These are phyloP conservation scores for Lepidiolamprologus cunningtoni DNA, from an alignment of 2,113 vertebrate species.

Conservation along the genomic window DNA sequence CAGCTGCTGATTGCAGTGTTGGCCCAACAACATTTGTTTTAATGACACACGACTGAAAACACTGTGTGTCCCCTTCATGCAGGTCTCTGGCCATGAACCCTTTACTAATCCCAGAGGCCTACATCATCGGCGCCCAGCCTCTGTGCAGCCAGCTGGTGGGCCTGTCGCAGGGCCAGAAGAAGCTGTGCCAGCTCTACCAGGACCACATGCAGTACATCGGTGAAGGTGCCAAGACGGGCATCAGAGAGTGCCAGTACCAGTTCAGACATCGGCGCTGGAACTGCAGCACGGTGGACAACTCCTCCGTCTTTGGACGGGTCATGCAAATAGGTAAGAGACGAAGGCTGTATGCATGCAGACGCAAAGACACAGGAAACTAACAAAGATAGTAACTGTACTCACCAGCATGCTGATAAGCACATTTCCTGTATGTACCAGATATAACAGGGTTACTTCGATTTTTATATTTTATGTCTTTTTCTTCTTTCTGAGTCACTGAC, in stretches of 20 bases:
- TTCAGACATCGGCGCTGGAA: slow-evolving; percentile 96
- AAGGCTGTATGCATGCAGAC: not conserved
- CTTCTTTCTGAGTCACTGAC: not conserved
- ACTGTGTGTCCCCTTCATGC: not conserved
- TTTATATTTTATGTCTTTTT: not conserved
- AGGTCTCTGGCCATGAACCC: slow-evolving; percentile 97
- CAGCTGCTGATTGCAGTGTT: not conserved
- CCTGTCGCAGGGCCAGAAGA: slow-evolving; percentile 91
- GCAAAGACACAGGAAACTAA: not conserved
- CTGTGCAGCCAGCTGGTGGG: slow-evolving; percentile 95
- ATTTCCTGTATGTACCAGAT: not conserved
- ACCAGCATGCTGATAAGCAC: not conserved
- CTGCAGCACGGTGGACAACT: slow-evolving; percentile 96
- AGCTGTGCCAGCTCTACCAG: slow-evolving; percentile 96
- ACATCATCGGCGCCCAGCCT: slow-evolving; percentile 98
- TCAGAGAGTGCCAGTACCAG: slow-evolving; percentile 95
- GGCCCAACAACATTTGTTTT: not conserved
- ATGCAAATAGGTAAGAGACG: slow-evolving; percentile 88
- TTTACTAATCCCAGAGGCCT: slow-evolving; percentile 93
- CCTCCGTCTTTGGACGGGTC: slow-evolving; percentile 89
- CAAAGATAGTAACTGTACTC: not conserved
- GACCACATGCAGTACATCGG: slow-evolving; percentile 98
- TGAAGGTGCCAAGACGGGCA: slow-evolving; percentile 92
- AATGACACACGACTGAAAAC: slow-evolving; percentile 5
- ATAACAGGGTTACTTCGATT: not conserved